Evolutionary conservation across 2,113 vertebrate species (phyloP), one percentile per base, ranked within the genome.

Genomic region (Periophthalmus modestus): DNA sequence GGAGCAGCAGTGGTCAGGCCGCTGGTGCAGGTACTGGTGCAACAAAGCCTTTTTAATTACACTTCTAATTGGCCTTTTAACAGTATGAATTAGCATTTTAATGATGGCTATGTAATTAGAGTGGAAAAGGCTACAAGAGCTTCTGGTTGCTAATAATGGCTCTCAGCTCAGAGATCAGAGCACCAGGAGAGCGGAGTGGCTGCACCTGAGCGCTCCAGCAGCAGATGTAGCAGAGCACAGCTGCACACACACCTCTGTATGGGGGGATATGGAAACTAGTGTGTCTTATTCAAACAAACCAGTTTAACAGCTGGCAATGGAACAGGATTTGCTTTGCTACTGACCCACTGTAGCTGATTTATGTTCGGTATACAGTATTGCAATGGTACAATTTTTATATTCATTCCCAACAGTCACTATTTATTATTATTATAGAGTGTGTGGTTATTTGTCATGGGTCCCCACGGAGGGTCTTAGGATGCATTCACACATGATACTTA

Each of bases 11-110:
- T 72, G 89, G 90, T 84, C 86, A 83, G 73, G 80, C 54, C 75
- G 74, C 80, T 86, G 84, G 75, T 55, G 80, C 87, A 91, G 85
- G 90, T 91, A 92, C 84, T 85, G 78, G 72, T 87, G 88, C 88
- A 92, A 91, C 88, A 91, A 91, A 92, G 88, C 87, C 79, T 88
- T 90, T 88, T 93, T 92, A 91, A 93, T 93, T 90, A 91, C 88
- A 88, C 85, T 90, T 91, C 87, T 93, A 93, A 93, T 93, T 91
- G 88, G 84, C 85, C 89, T 86, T 92, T 89, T 90, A 91, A 89
- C 90, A 83, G 77, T 79, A 79, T 68, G 79, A 91, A 93, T 92
- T 92, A 92, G 89, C 91, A 92, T 93, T 92, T 93, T 92, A 92
- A 92, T 93, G 90, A 92, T 89, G 82, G 89, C 71, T 84, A 71